Evolutionary conservation across 2,113 vertebrate genomes (phyloP), one percentile per base, ranked within the genome.

Genomic region (Oenanthe melanoleuca): DNA sequence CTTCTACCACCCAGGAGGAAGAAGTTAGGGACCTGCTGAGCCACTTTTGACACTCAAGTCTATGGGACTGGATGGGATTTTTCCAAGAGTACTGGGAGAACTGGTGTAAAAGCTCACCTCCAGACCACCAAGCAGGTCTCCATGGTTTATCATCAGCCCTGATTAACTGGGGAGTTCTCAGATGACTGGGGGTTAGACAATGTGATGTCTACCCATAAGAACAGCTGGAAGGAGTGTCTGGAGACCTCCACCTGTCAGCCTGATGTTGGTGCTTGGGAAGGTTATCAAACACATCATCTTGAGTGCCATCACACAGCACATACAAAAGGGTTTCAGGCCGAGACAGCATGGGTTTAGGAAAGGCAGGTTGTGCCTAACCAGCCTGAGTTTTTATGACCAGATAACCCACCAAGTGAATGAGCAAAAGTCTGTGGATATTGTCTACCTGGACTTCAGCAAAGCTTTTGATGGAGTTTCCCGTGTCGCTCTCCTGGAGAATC

Each of bases 51-150:
- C 11, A 74, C 13, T 7, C 13, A 47, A 5, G 17, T 75, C 24
- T 61, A 4, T 34, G n/a, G 34, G 13, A 7, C 12, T 0, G 0
- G n/a, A n/a, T 40, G n/a, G 7, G 21, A 69, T 75, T 67, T 45
- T 31, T 18, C 14, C 40, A 29, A 47, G 17, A 14, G 17, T 31
- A 47, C 20, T 1, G 2, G 4, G 3, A 21, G 21, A 75, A 34
- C 3, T 5, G 6, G 3, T 14, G 14, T 14, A 67, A 82, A 28
- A 40, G 11, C 17, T 82, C 47, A 23, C n/a, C 22, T 66, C 26
- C 12, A 25, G 21, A 33, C 17, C 8, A 25, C 9, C n/a, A 47
- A 60, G 11, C 2, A 26, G 14, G 12, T 65, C 50, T 40, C 44
- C 15, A 3, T 26, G 6, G 21, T 61, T 31, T 69, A 13, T 34